Conservation (phyloP, 2,113 vertebrate species). For the Ceyx margarethae region DNA sequence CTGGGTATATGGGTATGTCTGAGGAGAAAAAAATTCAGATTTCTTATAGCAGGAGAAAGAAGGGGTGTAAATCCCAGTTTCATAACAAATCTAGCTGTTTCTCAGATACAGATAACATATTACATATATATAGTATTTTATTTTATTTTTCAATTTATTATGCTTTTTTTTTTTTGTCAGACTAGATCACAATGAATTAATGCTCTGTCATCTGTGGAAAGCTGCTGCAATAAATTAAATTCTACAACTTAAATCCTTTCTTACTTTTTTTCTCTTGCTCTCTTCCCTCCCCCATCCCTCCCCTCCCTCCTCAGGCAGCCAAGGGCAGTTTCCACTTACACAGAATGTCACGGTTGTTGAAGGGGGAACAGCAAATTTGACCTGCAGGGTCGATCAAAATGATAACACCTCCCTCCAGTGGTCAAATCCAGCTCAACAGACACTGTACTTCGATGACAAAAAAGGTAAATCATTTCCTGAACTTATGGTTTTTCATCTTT, state of each 20-base stretch:
- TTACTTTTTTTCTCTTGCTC: slow-evolving; percentile 4
- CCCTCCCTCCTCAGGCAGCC: slow-evolving; percentile 79
- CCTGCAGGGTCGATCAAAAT: slow-evolving; percentile 99
- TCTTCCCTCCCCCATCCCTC: background rate
- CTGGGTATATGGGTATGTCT: background rate
- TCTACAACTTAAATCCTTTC: slow-evolving; percentile 30
- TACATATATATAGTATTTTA: background rate
- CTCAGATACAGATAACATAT: background rate
- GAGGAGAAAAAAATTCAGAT: background rate
- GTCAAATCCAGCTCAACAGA: slow-evolving; percentile 99
- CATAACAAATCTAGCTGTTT: background rate
- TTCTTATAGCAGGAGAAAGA: accelerated
- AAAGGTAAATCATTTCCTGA: slow-evolving; percentile 85
- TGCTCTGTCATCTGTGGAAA: background rate
- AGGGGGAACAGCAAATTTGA: slow-evolving; percentile 93
- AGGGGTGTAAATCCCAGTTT: accelerated
- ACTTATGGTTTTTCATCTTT: slow-evolving; percentile 15
- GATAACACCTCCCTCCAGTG: slow-evolving; percentile 99
- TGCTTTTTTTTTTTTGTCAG: background rate
- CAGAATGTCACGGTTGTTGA: slow-evolving; percentile 96
- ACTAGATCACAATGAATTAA: background rate
- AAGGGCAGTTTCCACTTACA: slow-evolving; percentile 94
- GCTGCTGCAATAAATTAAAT: slow-evolving; percentile 27
- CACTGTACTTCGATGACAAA: slow-evolving; percentile 97
- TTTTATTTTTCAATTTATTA: background rate